Evolutionary conservation across 2,113 vertebrate genomes (phyloP).

Genomic region (Coregonus clupeaformis): DNA sequence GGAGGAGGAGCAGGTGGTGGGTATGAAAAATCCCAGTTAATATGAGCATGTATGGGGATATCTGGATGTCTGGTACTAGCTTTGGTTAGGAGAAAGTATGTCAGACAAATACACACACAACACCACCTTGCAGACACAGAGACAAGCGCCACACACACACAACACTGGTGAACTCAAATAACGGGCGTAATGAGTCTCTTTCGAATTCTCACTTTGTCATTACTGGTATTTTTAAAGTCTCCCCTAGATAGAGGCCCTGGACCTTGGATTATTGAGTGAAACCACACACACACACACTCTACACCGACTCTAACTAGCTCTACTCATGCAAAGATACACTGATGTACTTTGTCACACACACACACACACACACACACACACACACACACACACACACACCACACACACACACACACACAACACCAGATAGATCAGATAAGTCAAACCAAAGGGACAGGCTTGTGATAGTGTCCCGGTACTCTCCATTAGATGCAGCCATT

Average conservation of each 20-base stretch:
- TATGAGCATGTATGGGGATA: neutral
- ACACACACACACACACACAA: neutral
- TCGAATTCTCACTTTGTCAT: constrained; percentile 9
- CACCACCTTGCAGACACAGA: neutral
- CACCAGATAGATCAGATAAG: neutral
- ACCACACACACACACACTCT: no score
- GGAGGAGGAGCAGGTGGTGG: neutral
- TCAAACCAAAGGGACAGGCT: neutral
- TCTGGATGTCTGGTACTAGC: constrained; percentile 70
- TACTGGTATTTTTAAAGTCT: neutral
- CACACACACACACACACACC: neutral
- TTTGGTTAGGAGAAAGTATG: neutral
- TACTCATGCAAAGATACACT: neutral
- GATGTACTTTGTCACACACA: neutral
- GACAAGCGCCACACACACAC: neutral
- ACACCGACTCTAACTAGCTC: no score
- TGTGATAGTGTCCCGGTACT: neutral
- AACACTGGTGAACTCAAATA: no score
- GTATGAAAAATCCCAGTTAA: constrained; percentile 65
- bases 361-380: neutral
- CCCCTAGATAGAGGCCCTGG: neutral
- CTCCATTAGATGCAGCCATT: neutral
- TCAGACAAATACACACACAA: constrained; percentile 41
- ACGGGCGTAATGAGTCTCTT: no score
- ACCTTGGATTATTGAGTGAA: neutral